A percentile compares a stretch with the other conserved stretches of the same genome.
phyloP scores from a whole-genome alignment of 2,113 vertebrate species.

The Rhynchomys soricoides region DNA sequence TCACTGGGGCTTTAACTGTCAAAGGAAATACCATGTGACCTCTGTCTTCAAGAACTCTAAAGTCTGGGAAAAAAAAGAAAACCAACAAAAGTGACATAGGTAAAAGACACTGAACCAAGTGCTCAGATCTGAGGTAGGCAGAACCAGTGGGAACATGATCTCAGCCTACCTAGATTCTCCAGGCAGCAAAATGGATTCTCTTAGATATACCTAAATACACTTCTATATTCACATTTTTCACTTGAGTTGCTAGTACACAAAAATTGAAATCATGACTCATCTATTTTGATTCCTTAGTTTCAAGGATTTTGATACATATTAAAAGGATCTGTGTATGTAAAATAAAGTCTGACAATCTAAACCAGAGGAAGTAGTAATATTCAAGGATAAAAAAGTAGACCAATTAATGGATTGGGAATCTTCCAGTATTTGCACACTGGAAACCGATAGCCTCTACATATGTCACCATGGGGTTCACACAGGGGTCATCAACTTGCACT shows the following conservation, averaged over 20 bases:
- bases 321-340: background rate
- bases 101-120: background rate
- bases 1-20: background rate
- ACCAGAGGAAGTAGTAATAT: background rate
- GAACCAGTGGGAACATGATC: background rate
- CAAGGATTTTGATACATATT: background rate
- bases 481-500: background rate
- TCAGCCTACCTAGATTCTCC: background rate
- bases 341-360: background rate
- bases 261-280: background rate
- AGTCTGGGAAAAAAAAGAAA: background rate
- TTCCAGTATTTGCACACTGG: background rate
- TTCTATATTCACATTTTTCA: background rate
- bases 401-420: background rate
- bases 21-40: background rate
- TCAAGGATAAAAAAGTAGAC: background rate
- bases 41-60: background rate
- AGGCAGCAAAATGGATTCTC: background rate
- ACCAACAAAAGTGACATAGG: background rate
- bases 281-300: background rate
- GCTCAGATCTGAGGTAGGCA: background rate
- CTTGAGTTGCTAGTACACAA: background rate
- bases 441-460: background rate
- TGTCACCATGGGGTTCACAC: background rate
- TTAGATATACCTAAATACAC: background rate